phyloP scores from a whole-genome alignment of 2,888 invertebrate species.

The Drosophila anomalata region DNA sequence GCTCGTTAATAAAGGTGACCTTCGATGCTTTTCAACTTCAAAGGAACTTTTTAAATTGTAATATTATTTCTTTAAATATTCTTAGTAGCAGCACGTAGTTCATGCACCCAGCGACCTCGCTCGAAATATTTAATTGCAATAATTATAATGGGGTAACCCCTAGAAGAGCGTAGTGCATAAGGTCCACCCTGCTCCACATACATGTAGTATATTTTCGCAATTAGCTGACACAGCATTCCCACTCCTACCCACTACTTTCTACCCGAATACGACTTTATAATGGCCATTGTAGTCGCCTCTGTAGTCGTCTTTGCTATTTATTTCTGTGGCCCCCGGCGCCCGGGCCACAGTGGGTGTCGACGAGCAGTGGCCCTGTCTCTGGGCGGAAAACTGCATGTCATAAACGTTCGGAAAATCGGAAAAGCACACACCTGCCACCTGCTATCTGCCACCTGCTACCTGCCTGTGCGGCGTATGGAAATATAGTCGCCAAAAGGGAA shows the following conservation, averaged over 20 bases:
- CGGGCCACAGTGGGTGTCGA: conserved; percentile 26
- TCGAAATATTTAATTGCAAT: neutral
- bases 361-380: conserved; percentile 5
- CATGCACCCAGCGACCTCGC: neutral
- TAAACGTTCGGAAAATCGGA: conserved; percentile 22
- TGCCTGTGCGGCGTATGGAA: neutral
- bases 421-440: conserved; percentile 24
- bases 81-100: neutral
- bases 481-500: conserved; percentile 17
- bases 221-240: conserved; percentile 60
- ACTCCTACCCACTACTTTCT: conserved; percentile 16
- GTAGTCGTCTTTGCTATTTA: conserved; percentile 10
- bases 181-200: neutral
- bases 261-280: conserved; percentile 47
- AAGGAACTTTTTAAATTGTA: neutral
- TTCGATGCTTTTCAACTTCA: neutral
- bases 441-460: neutral
- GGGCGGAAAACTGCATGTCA: conserved; percentile 36
- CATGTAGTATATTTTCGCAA: conserved; percentile 18
- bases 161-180: neutral
- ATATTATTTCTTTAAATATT: neutral
- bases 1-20: conserved; percentile 14
- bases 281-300: conserved; percentile 41
- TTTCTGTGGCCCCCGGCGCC: conserved; percentile 9
- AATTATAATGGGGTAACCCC: neutral